These are phyloP conservation scores for Melanogrammus aeglefinus DNA, from an alignment of 2,797 vertebrate species.

Conservation along the genomic window DNA sequence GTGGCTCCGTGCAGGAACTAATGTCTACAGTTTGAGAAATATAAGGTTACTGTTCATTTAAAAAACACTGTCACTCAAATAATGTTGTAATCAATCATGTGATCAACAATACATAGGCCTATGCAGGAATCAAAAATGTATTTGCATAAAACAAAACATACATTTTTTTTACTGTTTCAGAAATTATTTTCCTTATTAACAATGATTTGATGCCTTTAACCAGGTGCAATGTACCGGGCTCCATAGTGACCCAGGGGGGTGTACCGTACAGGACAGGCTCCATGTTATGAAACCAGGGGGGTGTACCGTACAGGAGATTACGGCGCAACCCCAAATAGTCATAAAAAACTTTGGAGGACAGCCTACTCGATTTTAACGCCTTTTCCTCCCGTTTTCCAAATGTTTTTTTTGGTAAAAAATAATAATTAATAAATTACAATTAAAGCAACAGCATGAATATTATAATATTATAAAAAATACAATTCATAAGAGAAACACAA, in stretches of 20 bases:
- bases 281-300: neutral
- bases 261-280: neutral
- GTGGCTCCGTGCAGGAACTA: conserved; percentile 44
- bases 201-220: neutral
- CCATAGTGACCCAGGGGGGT: too few species aligned
- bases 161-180: neutral
- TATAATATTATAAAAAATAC: too few species aligned
- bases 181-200: neutral
- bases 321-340: too few species aligned
- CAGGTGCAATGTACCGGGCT: neutral
- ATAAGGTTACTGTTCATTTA: neutral
- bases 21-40: neutral
- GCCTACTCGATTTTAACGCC: too few species aligned
- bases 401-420: too few species aligned
- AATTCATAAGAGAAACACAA: too few species aligned
- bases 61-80: neutral
- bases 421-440: too few species aligned
- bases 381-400: too few species aligned
- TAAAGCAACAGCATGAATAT: too few species aligned
- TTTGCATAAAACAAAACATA: neutral
- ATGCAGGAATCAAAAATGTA: neutral
- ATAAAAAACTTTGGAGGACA: too few species aligned
- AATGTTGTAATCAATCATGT: neutral
- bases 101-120: neutral
- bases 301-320: conserved; percentile 29